Evolutionary conservation across 1,140 invertebrate species (phyloP).

Genomic region (Melanaphis sacchari): DNA sequence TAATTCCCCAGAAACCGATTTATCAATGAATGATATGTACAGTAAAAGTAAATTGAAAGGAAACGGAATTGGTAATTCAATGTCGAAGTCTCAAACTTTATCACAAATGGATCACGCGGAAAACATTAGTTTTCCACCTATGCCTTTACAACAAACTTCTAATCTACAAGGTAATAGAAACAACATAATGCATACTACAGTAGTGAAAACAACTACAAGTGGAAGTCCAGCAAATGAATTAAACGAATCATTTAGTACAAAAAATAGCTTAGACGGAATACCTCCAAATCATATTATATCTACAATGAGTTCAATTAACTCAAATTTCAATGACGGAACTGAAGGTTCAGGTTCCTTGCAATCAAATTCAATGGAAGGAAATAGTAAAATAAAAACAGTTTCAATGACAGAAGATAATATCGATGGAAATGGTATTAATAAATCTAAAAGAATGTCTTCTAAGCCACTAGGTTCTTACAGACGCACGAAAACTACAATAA

Average conservation of each 20-base stretch:
- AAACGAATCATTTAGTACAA: neutral
- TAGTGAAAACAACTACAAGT: neutral
- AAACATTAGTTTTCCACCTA: neutral
- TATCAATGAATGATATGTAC: neutral
- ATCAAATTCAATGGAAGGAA: neutral
- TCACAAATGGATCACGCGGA: neutral
- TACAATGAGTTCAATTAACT: neutral
- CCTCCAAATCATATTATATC: neutral
- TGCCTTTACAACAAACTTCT: neutral
- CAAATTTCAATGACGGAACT: neutral
- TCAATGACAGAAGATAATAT: neutral
- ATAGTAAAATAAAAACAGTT: neutral
- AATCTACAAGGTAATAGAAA: neutral
- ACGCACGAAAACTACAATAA: neutral
- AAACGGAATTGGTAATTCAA: neutral
- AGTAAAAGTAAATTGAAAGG: neutral
- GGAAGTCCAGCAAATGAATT: neutral
- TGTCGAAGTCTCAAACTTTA: neutral
- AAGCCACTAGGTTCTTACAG: neutral
- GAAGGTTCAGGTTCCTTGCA: neutral
- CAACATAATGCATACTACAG: neutral
- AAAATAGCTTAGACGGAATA: neutral
- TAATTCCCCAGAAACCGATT: neutral
- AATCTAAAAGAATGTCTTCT: neutral
- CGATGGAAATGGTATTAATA: neutral